Conservation (phyloP, 2,113 vertebrate genomes). For the Prionailurus bengalensis region DNA sequence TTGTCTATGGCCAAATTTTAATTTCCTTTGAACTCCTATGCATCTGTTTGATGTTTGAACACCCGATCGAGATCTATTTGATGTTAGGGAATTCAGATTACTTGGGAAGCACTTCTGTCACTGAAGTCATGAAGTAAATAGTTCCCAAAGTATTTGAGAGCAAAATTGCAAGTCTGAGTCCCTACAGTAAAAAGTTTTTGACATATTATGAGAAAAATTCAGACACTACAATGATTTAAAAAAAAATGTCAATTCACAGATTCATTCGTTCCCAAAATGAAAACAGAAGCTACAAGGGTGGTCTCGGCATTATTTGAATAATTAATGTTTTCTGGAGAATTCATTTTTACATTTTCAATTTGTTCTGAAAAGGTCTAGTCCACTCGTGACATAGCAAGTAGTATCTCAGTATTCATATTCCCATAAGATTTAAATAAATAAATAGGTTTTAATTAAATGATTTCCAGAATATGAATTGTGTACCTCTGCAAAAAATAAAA, state of each 20-base stretch:
- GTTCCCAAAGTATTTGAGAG: neutral
- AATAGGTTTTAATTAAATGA: neutral
- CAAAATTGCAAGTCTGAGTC: neutral
- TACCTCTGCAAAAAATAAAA: neutral
- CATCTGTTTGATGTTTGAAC: neutral
- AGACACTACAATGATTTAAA: neutral
- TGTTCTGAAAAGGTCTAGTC: neutral
- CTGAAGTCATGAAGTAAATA: neutral
- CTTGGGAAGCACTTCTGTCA: neutral
- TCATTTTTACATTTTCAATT: slow-evolving; percentile 35
- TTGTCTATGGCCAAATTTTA: neutral
- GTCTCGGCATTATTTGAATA: neutral
- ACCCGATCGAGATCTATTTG: neutral
- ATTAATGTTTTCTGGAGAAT: neutral
- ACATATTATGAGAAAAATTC: slow-evolving; percentile 7
- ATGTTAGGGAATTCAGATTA: neutral
- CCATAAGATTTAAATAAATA: neutral
- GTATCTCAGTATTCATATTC: neutral
- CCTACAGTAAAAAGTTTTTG: neutral
- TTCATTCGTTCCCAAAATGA: neutral
- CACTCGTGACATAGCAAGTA: neutral
- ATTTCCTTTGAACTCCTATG: slow-evolving; percentile 14
- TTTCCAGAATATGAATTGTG: neutral
- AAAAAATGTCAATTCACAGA: neutral
- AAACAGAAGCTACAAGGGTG: neutral